Conservation (phyloP, 2,797 vertebrate genomes). For the Tragopan temminckii region DNA sequence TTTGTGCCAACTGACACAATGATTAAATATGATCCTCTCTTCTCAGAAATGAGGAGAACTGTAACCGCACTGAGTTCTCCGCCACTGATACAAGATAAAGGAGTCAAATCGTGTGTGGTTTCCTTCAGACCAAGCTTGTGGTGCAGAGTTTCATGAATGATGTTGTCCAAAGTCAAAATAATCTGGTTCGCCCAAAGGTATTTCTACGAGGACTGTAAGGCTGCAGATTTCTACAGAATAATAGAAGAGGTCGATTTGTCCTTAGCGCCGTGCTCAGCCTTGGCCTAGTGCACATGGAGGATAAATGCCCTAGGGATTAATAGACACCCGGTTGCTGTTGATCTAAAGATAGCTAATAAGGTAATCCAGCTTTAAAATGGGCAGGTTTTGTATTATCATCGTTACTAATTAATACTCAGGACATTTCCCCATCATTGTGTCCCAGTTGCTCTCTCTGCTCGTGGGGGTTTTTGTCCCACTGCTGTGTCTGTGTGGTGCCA, state of each 20-base stretch:
- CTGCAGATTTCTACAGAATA: background rate
- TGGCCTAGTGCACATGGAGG: background rate
- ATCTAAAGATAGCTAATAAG: background rate
- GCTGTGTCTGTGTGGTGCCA: background rate
- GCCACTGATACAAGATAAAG: slow-evolving; percentile 56
- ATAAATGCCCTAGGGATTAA: fast-evolving
- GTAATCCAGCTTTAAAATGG: background rate
- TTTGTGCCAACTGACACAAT: slow-evolving; percentile 70
- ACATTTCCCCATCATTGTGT: background rate
- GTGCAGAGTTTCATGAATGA: slow-evolving; percentile 28
- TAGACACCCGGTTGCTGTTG: background rate
- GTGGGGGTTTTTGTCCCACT: background rate
- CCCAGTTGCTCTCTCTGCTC: background rate
- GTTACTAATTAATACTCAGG: background rate
- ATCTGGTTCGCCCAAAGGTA: slow-evolving; percentile 25
- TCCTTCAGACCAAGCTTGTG: slow-evolving; percentile 66
- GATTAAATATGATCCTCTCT: slow-evolving; percentile 68
- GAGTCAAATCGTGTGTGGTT: slow-evolving; percentile 64
- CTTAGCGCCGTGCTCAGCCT: fast-evolving
- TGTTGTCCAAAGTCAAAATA: slow-evolving; percentile 47
- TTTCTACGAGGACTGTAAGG: background rate
- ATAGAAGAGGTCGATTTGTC: background rate
- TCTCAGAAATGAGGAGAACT: slow-evolving; percentile 77
- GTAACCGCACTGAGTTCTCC: slow-evolving; percentile 61
- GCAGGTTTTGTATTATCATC: no score